Base-by-base conservation (phyloP, 2,888 invertebrate genomes). In the Automeris io region DNA sequence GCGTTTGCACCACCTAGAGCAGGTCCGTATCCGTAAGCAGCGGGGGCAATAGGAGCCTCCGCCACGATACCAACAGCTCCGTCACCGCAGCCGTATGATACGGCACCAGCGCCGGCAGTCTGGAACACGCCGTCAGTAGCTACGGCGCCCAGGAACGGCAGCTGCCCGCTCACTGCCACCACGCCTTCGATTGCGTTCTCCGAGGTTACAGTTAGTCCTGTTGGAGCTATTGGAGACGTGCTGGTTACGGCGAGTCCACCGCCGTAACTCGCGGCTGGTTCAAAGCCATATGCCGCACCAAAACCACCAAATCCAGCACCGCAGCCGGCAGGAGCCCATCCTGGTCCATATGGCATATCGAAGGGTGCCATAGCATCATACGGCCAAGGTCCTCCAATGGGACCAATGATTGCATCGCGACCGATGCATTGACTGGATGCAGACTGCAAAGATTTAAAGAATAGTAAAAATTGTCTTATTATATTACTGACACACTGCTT, bases 41-140 rank as follows among this genome's bases (percentile, higher is more conserved):
- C 33, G 6, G 16, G 19, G 11, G 18, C 22, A 3, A 12, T 24
- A 5, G 19, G 31, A 9, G 26, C 34, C 16, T 35, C 39, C 11
- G 31, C 23, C n/a, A 23, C 29, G 12, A 35, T 32, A 16, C 39
- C 39, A n/a, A 35, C 3, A 24, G 39, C 39, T 5, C 31, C 44
- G n/a, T 59, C 62, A 29, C 39, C 45, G 22, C 56, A 54, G 21
- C 54, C 57, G 43, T 54, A 58, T 1, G 40, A 37, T 26, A 35
- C 47, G 42, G 32, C 40, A 25, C 26, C 40, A 16, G 26, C 35
- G 11, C 35, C 35, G 9, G 11, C 46, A 24, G 26, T 39, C 13
- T 19, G 13, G 21, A 39, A 33, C 19, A 19, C 35, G 7, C 25
- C 40, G 4, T 18, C 40, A 6, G 35, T 31, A 11, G n/a, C 40